Evolutionary conservation across 2,797 vertebrate genomes (phyloP).

Genomic region (Limnodromus scolopaceus): DNA sequence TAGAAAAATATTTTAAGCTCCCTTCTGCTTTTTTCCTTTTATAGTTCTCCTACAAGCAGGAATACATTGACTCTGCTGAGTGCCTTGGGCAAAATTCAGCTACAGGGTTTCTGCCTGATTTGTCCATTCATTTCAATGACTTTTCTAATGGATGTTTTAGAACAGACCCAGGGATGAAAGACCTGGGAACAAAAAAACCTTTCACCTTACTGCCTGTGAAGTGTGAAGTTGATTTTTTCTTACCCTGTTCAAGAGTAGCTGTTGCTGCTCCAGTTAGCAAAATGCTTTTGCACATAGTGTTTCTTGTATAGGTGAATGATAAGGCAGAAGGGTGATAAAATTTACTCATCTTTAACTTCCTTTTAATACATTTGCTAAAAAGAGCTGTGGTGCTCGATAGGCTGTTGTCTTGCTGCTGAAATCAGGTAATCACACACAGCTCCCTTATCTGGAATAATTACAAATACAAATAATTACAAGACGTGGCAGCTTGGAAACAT

Average conservation of each 20-base stretch:
- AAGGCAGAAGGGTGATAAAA: slow-evolving; percentile 17
- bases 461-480: not conserved
- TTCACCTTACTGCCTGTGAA: not conserved
- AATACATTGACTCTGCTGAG: not conserved
- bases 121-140: not conserved
- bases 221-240: not conserved
- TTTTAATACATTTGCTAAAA: not conserved
- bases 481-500: not conserved
- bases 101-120: slow-evolving; percentile 15
- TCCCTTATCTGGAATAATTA: not conserved
- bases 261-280: not conserved
- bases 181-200: not conserved
- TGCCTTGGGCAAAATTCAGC: slow-evolving; percentile 17
- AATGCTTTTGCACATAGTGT: not conserved
- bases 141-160: not conserved
- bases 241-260: not conserved
- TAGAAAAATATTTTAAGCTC: not conserved
- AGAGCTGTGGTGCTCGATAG: not conserved
- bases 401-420: not conserved
- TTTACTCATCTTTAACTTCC: not conserved
- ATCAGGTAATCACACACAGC: not conserved
- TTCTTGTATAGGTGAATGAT: not conserved
- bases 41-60: not conserved
- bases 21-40: not conserved
- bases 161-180: not conserved